Percentiles rank a stretch among this genome's conserved stretches.
These are phyloP conservation scores for Masnerella sp. DNA, from an alignment of 2,888 invertebrate genomes.

Conservation along the genomic window DNA sequence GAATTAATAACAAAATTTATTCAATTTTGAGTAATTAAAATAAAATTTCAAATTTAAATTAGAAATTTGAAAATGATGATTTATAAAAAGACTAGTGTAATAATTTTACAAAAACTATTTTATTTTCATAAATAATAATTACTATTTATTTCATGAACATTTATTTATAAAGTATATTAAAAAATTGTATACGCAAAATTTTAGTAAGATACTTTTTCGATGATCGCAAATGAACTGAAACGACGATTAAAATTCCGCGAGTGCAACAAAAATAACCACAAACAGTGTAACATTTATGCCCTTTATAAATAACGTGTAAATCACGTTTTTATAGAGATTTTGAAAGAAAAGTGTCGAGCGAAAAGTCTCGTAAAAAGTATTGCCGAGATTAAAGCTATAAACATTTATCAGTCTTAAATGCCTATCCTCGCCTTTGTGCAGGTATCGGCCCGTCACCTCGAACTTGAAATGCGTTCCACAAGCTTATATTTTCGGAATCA, in stretches of 20 bases:
- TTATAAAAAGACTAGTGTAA: too few relatives aligned
- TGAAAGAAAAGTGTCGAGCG: constrained; percentile 25
- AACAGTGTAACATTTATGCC: constrained; percentile 31
- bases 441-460: constrained; percentile 33
- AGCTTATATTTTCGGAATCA: constrained; percentile 43
- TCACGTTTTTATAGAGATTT: constrained; percentile 25
- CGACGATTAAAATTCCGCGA: background rate
- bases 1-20: too few relatives aligned
- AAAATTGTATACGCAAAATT: background rate
- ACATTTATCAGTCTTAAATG: constrained; percentile 44
- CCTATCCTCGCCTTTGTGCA: constrained; percentile 31
- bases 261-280: constrained; percentile 18
- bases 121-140: background rate
- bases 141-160: background rate
- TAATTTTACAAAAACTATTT: too few relatives aligned
- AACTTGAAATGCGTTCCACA: constrained; percentile 42
- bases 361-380: constrained; percentile 33
- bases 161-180: background rate
- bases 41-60: too few relatives aligned
- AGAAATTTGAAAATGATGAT: too few relatives aligned
- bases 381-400: constrained; percentile 40
- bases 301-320: constrained; percentile 32
- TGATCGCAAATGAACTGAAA: constrained; percentile 2
- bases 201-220: background rate
- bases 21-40: too few relatives aligned